Percentiles rank a stretch among this genome's conserved stretches.
Conservation (phyloP, 2,113 vertebrate genomes). For the Neogale vison region DNA sequence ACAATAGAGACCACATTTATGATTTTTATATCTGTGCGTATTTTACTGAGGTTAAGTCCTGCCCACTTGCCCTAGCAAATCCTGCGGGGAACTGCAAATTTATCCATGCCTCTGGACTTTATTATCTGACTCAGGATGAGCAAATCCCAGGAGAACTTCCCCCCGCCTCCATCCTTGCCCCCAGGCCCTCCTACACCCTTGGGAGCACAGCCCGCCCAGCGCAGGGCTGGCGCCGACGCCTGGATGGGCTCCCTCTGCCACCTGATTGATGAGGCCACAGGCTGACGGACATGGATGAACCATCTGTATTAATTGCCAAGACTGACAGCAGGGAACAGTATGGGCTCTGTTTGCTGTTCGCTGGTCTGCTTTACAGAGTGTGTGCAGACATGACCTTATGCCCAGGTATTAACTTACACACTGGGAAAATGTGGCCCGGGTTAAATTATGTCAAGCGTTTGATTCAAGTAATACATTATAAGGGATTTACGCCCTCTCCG, state of each 20-base stretch:
- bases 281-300: fast-evolving
- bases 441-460: neutral
- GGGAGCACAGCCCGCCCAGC: too few relatives aligned
- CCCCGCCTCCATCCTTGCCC: fast-evolving
- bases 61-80: neutral
- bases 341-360: neutral
- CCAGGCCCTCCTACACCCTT: fast-evolving
- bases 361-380: neutral
- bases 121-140: neutral
- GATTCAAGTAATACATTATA: neutral
- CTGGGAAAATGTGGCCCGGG: neutral
- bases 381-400: slow-evolving; percentile 28
- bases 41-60: neutral
- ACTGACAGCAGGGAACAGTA: neutral
- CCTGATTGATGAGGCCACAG: neutral
- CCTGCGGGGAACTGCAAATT: neutral
- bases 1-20: neutral
- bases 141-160: fast-evolving
- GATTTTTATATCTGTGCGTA: neutral
- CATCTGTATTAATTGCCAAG: neutral
- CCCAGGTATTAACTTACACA: neutral
- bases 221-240: fast-evolving
- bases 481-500: neutral
- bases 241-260: fast-evolving
- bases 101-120: neutral